Conservation (phyloP, 1,140 invertebrate genomes). For the Solenopsis fugax region DNA sequence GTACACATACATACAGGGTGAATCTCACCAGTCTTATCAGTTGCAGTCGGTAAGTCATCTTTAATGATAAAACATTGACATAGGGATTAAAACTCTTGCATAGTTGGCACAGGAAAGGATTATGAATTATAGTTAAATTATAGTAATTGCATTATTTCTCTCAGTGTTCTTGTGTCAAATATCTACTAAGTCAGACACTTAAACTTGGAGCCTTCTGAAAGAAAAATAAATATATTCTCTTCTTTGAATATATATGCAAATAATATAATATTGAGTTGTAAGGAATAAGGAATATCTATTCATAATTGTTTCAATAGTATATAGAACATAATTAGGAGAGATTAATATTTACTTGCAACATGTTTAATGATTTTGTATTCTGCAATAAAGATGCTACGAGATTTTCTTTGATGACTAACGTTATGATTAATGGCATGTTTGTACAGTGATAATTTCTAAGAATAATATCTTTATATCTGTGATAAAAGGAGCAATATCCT, state of each 20-base stretch:
- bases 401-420: not conserved
- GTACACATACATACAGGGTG: too few relatives aligned
- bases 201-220: not conserved
- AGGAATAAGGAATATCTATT: not conserved
- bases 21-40: too few relatives aligned
- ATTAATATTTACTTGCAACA: not conserved
- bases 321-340: not conserved
- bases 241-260: not conserved
- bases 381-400: not conserved
- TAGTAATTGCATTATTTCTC: too few relatives aligned
- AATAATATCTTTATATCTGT: not conserved
- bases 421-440: constrained; percentile 1
- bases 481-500: not conserved
- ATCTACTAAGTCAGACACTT: too few relatives aligned
- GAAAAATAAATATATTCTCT: not conserved
- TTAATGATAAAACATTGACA: too few relatives aligned
- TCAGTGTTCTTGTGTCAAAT: too few relatives aligned
- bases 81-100: too few relatives aligned
- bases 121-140: too few relatives aligned
- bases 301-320: not conserved
- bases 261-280: not conserved
- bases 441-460: not conserved
- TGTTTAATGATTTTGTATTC: not conserved
- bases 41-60: too few relatives aligned
- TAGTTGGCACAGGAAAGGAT: too few relatives aligned